Percentiles rank a stretch among this genome's conserved stretches.
These are phyloP conservation scores for Trichopoda pennipes DNA, from an alignment of 2,888 invertebrate species.

Conservation along the genomic window DNA sequence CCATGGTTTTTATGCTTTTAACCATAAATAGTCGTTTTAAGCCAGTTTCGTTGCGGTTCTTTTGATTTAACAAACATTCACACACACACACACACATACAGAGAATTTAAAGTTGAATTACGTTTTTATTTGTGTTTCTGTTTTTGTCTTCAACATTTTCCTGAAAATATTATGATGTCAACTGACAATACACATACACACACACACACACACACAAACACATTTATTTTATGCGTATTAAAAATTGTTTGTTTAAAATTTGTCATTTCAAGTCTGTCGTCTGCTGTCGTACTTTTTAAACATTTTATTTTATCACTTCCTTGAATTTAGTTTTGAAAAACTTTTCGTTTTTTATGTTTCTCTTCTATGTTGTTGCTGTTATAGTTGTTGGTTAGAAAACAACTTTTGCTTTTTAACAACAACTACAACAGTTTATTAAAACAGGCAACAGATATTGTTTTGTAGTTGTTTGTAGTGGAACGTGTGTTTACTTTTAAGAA, in stretches of 20 bases:
- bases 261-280: constrained; percentile 23
- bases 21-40: constrained; percentile 50
- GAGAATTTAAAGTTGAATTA: constrained; percentile 19
- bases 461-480: constrained; percentile 15
- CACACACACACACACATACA: too few species aligned
- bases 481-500: constrained; percentile 7
- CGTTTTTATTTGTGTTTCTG: constrained; percentile 23
- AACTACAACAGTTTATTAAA: constrained; percentile 35
- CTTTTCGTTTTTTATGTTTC: background rate
- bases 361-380: constrained; percentile 4
- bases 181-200: too few species aligned
- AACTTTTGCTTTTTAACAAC: constrained; percentile 31
- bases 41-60: constrained; percentile 49
- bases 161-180: constrained; percentile 35
- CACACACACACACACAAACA: too few species aligned
- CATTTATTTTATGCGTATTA: background rate
- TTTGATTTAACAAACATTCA: constrained; percentile 17
- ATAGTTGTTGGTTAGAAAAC: background rate
- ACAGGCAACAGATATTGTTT: constrained; percentile 1
- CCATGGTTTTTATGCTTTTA: constrained; percentile 31
- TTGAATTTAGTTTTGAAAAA: constrained; percentile 39
- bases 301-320: constrained; percentile 58
- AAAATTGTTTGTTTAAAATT: constrained; percentile 28
- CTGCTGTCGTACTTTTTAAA: constrained; percentile 29
- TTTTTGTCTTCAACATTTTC: constrained; percentile 25